Percentiles rank a stretch among this genome's conserved stretches.
These are phyloP conservation scores for Lophochroa leadbeateri DNA, from an alignment of 2,113 vertebrate genomes.

Conservation along the genomic window DNA sequence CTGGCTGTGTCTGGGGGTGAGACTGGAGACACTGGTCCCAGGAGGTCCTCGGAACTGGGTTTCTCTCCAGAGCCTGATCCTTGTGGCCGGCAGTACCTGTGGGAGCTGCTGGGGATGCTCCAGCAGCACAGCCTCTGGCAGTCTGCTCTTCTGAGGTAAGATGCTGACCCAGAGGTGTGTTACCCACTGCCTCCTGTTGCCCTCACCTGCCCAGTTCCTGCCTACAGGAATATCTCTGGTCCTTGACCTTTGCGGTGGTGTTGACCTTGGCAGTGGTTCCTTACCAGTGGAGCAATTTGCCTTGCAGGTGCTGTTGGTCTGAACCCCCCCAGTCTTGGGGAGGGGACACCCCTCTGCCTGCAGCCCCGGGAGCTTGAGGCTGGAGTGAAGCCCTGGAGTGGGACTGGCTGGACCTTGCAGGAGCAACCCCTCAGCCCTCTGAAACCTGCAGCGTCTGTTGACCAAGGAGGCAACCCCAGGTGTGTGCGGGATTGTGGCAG, in stretches of 20 bases:
- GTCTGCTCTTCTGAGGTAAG: too few relatives aligned
- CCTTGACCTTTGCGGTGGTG: fast-evolving
- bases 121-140: not conserved
- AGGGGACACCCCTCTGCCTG: not conserved
- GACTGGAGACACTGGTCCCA: not conserved
- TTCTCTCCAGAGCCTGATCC: not conserved
- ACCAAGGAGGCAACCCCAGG: not conserved
- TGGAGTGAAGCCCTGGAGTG: not conserved
- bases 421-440: not conserved
- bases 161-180: not conserved
- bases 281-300: fast-evolving
- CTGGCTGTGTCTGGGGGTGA: not conserved
- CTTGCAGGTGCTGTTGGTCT: fast-evolving
- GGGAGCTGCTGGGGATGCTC: not conserved
- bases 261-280: fast-evolving
- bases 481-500: not conserved
- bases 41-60: not conserved
- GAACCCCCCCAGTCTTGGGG: not conserved
- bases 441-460: not conserved
- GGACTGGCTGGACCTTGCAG: not conserved
- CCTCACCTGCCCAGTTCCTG: not conserved
- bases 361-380: not conserved
- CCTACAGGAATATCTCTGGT: fast-evolving
- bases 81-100: not conserved
- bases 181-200: not conserved